Base-by-base conservation (phyloP, 1,140 invertebrate genomes). In the Aphelinus atriplicis region DNA sequence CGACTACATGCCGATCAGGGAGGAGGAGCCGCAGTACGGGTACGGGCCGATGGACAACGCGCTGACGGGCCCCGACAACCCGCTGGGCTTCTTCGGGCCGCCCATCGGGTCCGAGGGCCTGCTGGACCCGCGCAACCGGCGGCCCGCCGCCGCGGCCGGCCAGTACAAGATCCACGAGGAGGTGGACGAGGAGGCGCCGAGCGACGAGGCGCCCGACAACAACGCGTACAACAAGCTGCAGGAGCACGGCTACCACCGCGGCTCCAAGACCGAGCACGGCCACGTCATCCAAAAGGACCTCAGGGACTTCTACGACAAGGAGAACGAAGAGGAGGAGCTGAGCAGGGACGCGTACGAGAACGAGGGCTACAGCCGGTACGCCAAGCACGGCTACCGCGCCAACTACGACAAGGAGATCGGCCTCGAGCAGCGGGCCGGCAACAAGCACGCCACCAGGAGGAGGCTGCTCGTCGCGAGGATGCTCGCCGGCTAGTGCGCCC, bases 271-370 rank as follows among this genome's bases (percentile, higher is more conserved):
- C 9, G 72, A 78, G 26, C 78, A 51, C 0, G 85, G 84, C 5
- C 82, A 83, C 45, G 2, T 84, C n/a, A 78, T 82, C 26, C 72
- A 79, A 5, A 81, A 82, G 42, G 80, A 85, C 7, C 58, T 79
- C 1, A 82, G 78, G 1, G 81, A 86, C 56, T 87, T 84, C 70
- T 85, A 85, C 55, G 80, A 83, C 0, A 75, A 81, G 48, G 83
- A 81, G 10, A 77, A 80, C 45, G 82, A 87, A 2, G 82, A 87
- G 10, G 79, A 78, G 1, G 84, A 88, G 67, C 86, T 89, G 1
- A 85, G 81, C 0, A 88, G 88, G 66, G 80, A 86, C 51, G 86
- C 83, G 0, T 85, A 84, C 4, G 85, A 89, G 1, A 81, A 80
- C 1, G 84, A 88, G 2, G 86, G 65, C 6, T 77, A 88, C 3